Evolutionary conservation across 2,113 vertebrate species (phyloP).

Genomic region (Lates calcarifer): DNA sequence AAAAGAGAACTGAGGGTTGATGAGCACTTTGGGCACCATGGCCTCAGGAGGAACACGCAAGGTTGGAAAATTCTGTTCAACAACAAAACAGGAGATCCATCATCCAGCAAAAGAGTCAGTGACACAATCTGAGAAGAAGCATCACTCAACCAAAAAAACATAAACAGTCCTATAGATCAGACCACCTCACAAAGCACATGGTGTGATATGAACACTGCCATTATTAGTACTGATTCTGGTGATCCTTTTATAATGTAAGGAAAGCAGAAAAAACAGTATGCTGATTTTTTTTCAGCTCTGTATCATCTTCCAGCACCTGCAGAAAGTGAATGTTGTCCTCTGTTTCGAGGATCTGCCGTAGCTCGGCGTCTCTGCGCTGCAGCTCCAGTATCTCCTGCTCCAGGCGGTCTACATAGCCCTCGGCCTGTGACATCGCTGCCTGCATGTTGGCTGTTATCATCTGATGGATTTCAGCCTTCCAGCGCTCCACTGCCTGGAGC

Average conservation of each 20-base stretch:
- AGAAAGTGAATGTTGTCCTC: conserved; percentile 87
- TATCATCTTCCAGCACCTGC: conserved; percentile 73
- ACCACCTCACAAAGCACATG: background rate
- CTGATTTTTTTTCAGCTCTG: background rate
- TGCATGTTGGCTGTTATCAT: conserved; percentile 85
- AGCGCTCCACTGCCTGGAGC: conserved; percentile 84
- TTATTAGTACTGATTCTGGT: too few species aligned
- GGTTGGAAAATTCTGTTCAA: conserved; percentile 81
- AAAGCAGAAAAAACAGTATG: background rate
- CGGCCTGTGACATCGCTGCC: conserved; percentile 82
- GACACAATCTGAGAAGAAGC: background rate
- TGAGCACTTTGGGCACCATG: conserved; percentile 86
- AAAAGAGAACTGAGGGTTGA: conserved; percentile 87
- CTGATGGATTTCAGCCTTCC: conserved; percentile 84
- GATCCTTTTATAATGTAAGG: too few species aligned
- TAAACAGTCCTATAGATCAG: too few species aligned
- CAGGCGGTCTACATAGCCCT: conserved; percentile 83
- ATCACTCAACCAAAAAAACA: background rate
- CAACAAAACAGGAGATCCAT: background rate
- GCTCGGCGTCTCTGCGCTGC: conserved; percentile 81
- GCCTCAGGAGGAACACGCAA: conserved; percentile 82
- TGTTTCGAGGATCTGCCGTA: conserved; percentile 83
- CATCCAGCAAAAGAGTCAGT: background rate
- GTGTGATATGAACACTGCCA: background rate
- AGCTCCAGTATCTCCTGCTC: conserved; percentile 86